phyloP scores from a whole-genome alignment of 2,888 invertebrate species.

The Dichetophora obliterata region DNA sequence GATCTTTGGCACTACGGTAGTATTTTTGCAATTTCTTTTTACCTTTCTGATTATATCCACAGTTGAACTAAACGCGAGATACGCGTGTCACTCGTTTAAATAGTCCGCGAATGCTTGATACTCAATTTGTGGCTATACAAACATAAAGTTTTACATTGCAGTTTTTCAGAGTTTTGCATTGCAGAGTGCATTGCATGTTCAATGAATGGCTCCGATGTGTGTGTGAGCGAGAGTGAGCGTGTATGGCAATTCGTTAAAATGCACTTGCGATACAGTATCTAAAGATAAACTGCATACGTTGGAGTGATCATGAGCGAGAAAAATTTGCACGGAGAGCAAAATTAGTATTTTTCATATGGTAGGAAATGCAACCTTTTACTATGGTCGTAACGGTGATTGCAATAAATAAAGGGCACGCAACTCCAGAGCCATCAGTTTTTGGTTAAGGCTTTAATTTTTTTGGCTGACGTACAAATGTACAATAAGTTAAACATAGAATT shows the following conservation, averaged over 20 bases:
- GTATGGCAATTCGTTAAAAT: constrained; percentile 34
- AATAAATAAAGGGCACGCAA: too few species aligned
- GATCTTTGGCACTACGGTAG: constrained; percentile 1
- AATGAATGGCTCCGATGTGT: background rate
- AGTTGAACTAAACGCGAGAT: constrained; percentile 67
- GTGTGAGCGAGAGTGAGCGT: constrained; percentile 30
- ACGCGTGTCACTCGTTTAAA: constrained; percentile 66
- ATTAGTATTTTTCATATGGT: too few species aligned
- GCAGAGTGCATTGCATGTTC: constrained; percentile 13
- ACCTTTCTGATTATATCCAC: constrained; percentile 63
- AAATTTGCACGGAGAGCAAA: too few species aligned
- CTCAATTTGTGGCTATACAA: constrained; percentile 51
- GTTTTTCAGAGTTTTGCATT: constrained; percentile 10
- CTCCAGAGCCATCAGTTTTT: too few species aligned
- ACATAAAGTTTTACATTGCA: constrained; percentile 52
- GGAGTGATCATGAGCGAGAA: background rate
- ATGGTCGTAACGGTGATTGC: too few species aligned
- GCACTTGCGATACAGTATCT: constrained; percentile 17
- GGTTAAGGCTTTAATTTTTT: too few species aligned
- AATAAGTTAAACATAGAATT: too few species aligned
- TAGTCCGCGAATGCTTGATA: constrained; percentile 57
- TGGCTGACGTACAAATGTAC: too few species aligned
- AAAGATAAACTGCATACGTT: constrained; percentile 7
- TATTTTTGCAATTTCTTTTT: constrained; percentile 37
- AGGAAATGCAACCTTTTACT: too few species aligned